phyloP scores from a whole-genome alignment of 2,113 vertebrate genomes.

The Lynx canadensis region DNA sequence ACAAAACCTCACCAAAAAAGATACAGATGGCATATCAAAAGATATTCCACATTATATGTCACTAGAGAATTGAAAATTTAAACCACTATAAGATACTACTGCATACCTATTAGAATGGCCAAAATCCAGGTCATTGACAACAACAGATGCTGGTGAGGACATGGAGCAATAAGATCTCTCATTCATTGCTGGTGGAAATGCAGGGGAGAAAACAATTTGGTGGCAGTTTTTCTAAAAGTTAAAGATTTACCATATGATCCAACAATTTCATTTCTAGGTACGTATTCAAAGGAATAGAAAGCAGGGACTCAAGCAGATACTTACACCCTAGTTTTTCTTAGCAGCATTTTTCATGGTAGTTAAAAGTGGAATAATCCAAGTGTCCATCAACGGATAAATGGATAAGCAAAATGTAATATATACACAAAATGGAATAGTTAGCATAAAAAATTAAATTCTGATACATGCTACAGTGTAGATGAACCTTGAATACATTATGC shows the following conservation, averaged over 20 bases:
- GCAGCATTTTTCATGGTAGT: not conserved
- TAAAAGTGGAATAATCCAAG: not conserved
- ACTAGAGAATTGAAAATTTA: constrained; percentile 12
- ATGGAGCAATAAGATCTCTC: not conserved
- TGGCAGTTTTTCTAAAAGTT: not conserved
- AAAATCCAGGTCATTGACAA: not conserved
- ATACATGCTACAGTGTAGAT: not conserved
- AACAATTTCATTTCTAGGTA: not conserved
- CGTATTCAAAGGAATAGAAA: not conserved
- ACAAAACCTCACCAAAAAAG: not conserved
- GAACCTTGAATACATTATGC: not conserved
- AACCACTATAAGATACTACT: not conserved
- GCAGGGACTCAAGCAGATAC: not conserved
- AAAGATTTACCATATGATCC: not conserved
- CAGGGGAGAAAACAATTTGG: not conserved
- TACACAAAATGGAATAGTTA: not conserved
- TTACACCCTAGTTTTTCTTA: not conserved
- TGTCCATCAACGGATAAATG: not conserved
- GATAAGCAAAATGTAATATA: not conserved
- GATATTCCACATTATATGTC: not conserved
- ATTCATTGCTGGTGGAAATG: not conserved
- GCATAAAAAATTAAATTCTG: constrained; percentile 25
- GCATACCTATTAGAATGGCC: not conserved
- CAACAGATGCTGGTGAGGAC: not conserved
- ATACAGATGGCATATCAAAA: not conserved